These are phyloP conservation scores for Agelaius phoeniceus DNA, from an alignment of 2,113 vertebrate genomes.

Conservation along the genomic window DNA sequence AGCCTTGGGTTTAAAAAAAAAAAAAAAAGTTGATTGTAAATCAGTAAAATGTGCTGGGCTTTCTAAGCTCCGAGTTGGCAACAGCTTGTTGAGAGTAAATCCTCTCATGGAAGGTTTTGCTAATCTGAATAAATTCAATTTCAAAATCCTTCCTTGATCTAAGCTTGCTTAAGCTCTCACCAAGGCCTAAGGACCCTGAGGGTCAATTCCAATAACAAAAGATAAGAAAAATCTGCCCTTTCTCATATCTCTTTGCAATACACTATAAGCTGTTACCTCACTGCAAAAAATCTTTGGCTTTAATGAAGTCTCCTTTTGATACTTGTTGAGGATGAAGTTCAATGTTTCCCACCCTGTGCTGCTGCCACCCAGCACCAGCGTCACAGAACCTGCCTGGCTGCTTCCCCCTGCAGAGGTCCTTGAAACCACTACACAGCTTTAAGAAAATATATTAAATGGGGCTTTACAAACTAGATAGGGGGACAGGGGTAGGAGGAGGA, in stretches of 20 bases:
- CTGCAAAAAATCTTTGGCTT: slow-evolving; percentile 72
- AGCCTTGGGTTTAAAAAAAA: neutral
- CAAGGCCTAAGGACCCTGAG: slow-evolving; percentile 79
- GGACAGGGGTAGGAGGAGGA: too few relatives aligned
- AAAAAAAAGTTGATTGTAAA: slow-evolving; percentile 31
- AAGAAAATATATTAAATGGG: neutral
- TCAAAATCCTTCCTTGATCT: slow-evolving; percentile 92
- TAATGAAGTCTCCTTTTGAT: slow-evolving; percentile 75
- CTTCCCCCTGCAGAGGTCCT: neutral
- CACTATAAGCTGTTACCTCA: slow-evolving; percentile 72
- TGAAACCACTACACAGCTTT: neutral
- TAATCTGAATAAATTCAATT: slow-evolving; percentile 93
- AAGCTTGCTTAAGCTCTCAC: slow-evolving; percentile 84
- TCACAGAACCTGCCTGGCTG: neutral
- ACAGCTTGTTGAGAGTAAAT: slow-evolving; percentile 89
- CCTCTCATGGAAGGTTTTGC: slow-evolving; percentile 81
- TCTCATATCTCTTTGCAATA: slow-evolving; percentile 73
- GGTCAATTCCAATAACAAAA: slow-evolving; percentile 86
- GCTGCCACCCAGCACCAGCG: neutral
- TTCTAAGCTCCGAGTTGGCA: slow-evolving; percentile 70
- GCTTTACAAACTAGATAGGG: neutral
- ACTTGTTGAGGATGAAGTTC: slow-evolving; percentile 58
- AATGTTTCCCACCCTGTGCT: slow-evolving; percentile 50
- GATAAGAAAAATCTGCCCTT: slow-evolving; percentile 77
- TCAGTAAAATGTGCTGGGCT: slow-evolving; percentile 62